These are phyloP conservation scores for Silvanus unidentatus DNA, from an alignment of 2,888 invertebrate genomes.

Conservation along the genomic window DNA sequence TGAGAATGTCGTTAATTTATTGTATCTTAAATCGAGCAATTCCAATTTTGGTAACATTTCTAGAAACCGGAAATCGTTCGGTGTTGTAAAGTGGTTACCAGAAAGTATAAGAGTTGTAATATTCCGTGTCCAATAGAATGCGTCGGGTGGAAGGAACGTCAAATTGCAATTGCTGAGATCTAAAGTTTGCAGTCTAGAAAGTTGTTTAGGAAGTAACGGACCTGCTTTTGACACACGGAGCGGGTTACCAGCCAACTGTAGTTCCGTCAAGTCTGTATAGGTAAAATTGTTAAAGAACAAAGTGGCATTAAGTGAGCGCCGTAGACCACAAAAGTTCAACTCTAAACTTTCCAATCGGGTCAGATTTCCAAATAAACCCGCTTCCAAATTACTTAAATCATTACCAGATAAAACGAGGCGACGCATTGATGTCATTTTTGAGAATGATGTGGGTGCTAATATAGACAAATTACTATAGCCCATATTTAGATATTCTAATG, in stretches of 20 bases:
- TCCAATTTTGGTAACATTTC: slow-evolving; percentile 53
- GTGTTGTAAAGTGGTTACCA: slow-evolving; percentile 51
- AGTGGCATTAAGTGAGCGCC: slow-evolving; percentile 57
- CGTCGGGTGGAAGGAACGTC: slow-evolving; percentile 52
- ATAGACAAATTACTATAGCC: slow-evolving; percentile 64
- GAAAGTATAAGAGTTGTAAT: slow-evolving; percentile 58
- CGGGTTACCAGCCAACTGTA: slow-evolving; percentile 64
- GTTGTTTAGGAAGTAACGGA: slow-evolving; percentile 58
- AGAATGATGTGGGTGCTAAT: slow-evolving; percentile 60
- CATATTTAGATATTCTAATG: slow-evolving; percentile 65
- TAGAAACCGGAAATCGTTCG: slow-evolving; percentile 52
- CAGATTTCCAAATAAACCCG: slow-evolving; percentile 62
- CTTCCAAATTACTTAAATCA: slow-evolving; percentile 58
- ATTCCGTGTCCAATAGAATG: slow-evolving; percentile 58
- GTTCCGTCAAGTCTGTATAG: slow-evolving; percentile 59
- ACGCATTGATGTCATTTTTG: slow-evolving; percentile 63
- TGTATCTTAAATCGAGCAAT: slow-evolving; percentile 58
- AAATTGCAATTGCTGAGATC: slow-evolving; percentile 64
- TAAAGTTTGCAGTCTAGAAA: slow-evolving; percentile 57
- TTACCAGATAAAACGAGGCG: slow-evolving; percentile 64
- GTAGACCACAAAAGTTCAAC: slow-evolving; percentile 62
- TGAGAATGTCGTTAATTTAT: slow-evolving; percentile 56
- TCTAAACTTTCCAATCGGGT: slow-evolving; percentile 62
- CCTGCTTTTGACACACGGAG: slow-evolving; percentile 55
- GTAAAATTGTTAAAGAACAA: slow-evolving; percentile 61